These are phyloP conservation scores for Athetis lepigone DNA, from an alignment of 2,888 invertebrate genomes.

Conservation along the genomic window DNA sequence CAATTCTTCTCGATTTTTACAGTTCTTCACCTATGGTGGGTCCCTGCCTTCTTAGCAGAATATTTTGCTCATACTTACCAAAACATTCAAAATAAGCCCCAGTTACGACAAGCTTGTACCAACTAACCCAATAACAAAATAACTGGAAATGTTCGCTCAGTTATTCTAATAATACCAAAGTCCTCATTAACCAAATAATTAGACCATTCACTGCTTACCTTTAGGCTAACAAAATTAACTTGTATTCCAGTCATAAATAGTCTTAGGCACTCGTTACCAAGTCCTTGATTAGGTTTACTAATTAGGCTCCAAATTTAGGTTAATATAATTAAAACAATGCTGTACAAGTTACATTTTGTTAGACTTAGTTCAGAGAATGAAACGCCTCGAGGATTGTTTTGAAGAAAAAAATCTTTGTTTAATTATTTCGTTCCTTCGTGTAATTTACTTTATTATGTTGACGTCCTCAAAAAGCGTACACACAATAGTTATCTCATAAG, in stretches of 20 bases:
- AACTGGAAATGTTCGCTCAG: background rate
- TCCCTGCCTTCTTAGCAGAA: background rate
- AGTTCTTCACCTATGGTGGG: no score
- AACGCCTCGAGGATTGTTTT: background rate
- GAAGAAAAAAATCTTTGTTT: no score
- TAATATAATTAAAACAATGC: slow-evolving; percentile 29
- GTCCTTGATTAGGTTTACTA: slow-evolving; percentile 8
- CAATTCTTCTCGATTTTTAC: no score
- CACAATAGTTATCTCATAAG: no score
- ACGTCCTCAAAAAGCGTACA: no score
- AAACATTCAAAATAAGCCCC: background rate
- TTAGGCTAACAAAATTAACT: slow-evolving; percentile 14
- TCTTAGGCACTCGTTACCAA: slow-evolving; percentile 15
- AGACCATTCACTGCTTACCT: slow-evolving; percentile 17
- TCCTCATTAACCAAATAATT: slow-evolving; percentile 10
- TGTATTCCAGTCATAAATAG: slow-evolving; percentile 4
- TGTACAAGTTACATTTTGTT: slow-evolving; percentile 20
- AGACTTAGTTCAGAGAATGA: background rate
- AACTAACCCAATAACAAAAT: background rate
- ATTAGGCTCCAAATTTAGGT: slow-evolving; percentile 36
- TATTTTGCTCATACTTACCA: background rate
- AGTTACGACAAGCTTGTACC: background rate
- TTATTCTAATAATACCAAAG: slow-evolving; percentile 6
- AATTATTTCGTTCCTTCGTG: no score
- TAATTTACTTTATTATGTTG: no score